Evolutionary conservation across 2,113 vertebrate species (phyloP).

Genomic region (Chaenocephalus aceratus): DNA sequence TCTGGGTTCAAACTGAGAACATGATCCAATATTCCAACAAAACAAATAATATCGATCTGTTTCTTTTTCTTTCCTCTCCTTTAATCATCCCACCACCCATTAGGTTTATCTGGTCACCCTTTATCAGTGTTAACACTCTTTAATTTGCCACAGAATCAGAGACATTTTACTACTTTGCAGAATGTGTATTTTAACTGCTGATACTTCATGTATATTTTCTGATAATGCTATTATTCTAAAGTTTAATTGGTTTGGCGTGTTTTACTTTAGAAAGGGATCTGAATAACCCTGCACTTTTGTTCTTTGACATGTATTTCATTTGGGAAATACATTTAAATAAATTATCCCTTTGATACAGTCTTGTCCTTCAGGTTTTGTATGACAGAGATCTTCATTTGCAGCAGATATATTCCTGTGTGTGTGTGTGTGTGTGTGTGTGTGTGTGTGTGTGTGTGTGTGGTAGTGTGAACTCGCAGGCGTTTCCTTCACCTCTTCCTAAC

Average conservation of each 20-base stretch:
- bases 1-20: no score
- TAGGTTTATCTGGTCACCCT: no score
- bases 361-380: not conserved
- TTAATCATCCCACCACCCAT: no score
- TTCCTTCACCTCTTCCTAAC: constrained; percentile 75
- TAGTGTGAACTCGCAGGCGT: constrained; percentile 45
- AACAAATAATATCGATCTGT: no score
- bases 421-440: constrained; percentile 33
- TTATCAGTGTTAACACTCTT: no score
- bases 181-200: not conserved
- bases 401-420: constrained; percentile 22
- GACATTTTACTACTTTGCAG: not conserved
- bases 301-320: not conserved
- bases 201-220: not conserved
- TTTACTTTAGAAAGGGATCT: not conserved
- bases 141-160: not conserved
- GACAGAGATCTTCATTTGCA: not conserved
- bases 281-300: not conserved
- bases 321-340: not conserved
- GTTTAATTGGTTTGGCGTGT: no score
- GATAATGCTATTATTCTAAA: not conserved
- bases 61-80: no score
- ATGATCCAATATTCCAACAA: no score
- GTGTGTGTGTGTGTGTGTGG: constrained; percentile 43
- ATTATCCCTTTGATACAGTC: not conserved